A percentile compares a stretch with the other conserved stretches of the same genome.
Evolutionary conservation across 2,797 vertebrate genomes (phyloP).

Genomic region (Cottoperca gobio): DNA sequence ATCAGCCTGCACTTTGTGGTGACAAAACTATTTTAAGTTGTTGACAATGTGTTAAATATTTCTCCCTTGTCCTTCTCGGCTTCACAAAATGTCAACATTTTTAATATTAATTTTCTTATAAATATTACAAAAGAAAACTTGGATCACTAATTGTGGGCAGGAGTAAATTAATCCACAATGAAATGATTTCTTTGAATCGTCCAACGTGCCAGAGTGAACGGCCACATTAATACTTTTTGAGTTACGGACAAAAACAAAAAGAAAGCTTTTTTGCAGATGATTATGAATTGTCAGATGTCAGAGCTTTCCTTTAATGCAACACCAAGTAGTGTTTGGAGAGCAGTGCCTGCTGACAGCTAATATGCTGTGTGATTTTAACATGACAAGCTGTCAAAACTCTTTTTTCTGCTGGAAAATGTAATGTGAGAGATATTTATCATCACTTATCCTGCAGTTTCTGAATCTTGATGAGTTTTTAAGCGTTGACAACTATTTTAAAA

Average conservation of each 20-base stretch:
- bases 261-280: neutral
- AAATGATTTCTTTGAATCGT: neutral
- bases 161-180: neutral
- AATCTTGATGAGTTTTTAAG: neutral
- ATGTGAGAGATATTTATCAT: slow-evolving; percentile 13
- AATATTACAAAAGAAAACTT: neutral
- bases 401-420: neutral
- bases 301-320: slow-evolving; percentile 29
- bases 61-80: slow-evolving; percentile 29
- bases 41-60: slow-evolving; percentile 48
- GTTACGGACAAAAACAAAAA: neutral
- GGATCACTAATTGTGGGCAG: neutral
- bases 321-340: slow-evolving; percentile 17
- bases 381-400: slow-evolving; percentile 41
- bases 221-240: neutral
- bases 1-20: slow-evolving; percentile 16
- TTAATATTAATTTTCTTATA: neutral
- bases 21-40: slow-evolving; percentile 50
- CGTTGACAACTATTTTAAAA: neutral
- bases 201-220: neutral
- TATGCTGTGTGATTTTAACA: slow-evolving; percentile 40
- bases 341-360: slow-evolving; percentile 32
- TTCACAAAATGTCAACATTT: slow-evolving; percentile 12
- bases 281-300: slow-evolving; percentile 11
- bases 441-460: neutral